Conservation (phyloP, 37 sponge, comb jelly and placozoan species). For the Beroe ovata region DNA sequence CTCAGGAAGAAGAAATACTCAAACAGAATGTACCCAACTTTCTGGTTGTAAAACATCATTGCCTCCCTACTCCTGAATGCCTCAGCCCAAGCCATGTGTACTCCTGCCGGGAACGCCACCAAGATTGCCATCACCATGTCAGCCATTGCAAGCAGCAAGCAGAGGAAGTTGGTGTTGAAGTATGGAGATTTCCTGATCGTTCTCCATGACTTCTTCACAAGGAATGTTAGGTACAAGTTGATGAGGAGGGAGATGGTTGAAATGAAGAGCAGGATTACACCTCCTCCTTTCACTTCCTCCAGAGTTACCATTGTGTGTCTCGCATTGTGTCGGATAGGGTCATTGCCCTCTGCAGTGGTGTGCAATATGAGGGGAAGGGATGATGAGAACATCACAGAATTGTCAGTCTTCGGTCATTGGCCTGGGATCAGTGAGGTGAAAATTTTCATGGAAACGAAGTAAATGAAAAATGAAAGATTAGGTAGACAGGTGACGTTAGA, state of each 20-base stretch:
- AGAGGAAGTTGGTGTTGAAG: constrained; percentile 30
- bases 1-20: constrained; percentile 17
- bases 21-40: neutral
- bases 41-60: neutral
- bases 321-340: neutral
- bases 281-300: neutral
- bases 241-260: neutral
- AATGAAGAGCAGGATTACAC: neutral
- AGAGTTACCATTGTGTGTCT: neutral
- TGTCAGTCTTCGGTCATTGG: no score
- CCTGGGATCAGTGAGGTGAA: no score
- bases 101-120: neutral
- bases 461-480: no score
- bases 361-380: neutral
- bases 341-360: neutral
- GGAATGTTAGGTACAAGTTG: constrained; percentile 8
- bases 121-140: neutral
- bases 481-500: no score
- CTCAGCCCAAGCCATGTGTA: neutral
- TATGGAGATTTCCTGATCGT: neutral
- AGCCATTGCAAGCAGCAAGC: neutral
- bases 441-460: no score
- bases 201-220: neutral
- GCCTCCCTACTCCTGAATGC: neutral
- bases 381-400: no score